phyloP scores from a whole-genome alignment of 2,797 vertebrate species.

The Yasuhikotakia modesta region DNA sequence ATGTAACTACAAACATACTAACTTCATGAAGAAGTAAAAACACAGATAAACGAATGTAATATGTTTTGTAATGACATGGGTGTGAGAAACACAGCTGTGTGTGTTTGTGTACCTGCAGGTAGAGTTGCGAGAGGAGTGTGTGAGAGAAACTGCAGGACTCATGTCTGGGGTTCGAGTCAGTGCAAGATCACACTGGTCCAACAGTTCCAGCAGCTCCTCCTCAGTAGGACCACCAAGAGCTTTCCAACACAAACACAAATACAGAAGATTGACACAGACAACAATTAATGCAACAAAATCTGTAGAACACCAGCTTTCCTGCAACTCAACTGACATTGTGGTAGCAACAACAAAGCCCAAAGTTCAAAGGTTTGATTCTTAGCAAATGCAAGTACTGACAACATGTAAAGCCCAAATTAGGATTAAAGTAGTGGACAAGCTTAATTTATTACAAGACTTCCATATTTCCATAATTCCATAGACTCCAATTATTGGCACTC shows the following conservation, averaged over 20 bases:
- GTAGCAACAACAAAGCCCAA: too few species aligned
- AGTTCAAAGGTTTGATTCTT: too few species aligned
- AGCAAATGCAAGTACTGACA: not conserved
- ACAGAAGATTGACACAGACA: not conserved
- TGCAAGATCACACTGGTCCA: conserved; percentile 88
- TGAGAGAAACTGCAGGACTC: conserved; percentile 73
- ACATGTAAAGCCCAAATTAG: not conserved
- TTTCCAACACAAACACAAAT: conserved; percentile 54
- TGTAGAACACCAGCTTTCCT: not conserved
- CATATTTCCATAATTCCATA: not conserved
- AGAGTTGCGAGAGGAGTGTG: conserved; percentile 56
- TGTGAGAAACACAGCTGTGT: too few species aligned
- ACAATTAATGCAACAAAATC: too few species aligned
- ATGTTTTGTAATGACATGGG: too few species aligned
- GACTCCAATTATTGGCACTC: not conserved
- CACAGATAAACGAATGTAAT: too few species aligned
- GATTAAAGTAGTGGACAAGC: too few species aligned
- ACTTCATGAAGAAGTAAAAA: too few species aligned
- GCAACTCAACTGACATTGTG: not conserved
- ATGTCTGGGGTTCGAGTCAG: conserved; percentile 80
- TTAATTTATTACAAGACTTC: too few species aligned
- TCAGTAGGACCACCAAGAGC: conserved; percentile 84
- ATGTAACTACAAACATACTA: too few species aligned
- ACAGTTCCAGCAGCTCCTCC: conserved; percentile 85
- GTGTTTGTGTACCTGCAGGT: conserved; percentile 56